Evolutionary conservation across 1,140 invertebrate genomes (phyloP), one percentile per base, ranked within the genome.

Genomic region (Drosophila insularis): DNA sequence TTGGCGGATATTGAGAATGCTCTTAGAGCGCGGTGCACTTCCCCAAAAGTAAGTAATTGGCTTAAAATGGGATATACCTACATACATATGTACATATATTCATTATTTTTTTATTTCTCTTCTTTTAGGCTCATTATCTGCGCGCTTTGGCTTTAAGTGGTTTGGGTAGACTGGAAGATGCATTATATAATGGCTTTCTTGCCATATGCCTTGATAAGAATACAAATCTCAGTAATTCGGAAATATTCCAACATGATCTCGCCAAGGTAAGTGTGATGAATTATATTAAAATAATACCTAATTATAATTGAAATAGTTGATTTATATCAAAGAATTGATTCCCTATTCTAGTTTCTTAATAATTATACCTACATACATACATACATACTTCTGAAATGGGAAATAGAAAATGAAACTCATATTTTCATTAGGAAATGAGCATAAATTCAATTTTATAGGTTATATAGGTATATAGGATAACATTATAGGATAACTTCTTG

Each of bases 1-100:
- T 92, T 97, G 40, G 92, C 93, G 23, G 95, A 96, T 91, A 95
- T 96, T 68, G 95, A 96, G 78, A 92, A 93, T 70, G 94, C 95
- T 10, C 93, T 96, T 50, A 93, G 93, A 77, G 89, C 95, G 37
- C 93, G 94, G 68, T 95, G 95, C 35, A 94, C 95, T 67, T 97
- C 96, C 94, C 94, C 95, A 67, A 96, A 96, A 93, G 95, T 96
- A 87, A 93, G 90, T 77, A 2, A 35, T 17, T 11, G 35, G 4
- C 17, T n/a, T 4, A 8, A 13, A 27, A 10, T 50, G 5, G 3
- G 23, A 40, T 13, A n/a, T n/a, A n/a, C n/a, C n/a, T n/a, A n/a
- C n/a, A n/a, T n/a, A n/a, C n/a, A n/a, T n/a, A n/a, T n/a, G n/a
- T n/a, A n/a, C n/a, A n/a, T n/a, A n/a, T 4, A 14, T 23, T 14